Conservation (phyloP, 1,140 invertebrate species). For the Fopius arisanus region DNA sequence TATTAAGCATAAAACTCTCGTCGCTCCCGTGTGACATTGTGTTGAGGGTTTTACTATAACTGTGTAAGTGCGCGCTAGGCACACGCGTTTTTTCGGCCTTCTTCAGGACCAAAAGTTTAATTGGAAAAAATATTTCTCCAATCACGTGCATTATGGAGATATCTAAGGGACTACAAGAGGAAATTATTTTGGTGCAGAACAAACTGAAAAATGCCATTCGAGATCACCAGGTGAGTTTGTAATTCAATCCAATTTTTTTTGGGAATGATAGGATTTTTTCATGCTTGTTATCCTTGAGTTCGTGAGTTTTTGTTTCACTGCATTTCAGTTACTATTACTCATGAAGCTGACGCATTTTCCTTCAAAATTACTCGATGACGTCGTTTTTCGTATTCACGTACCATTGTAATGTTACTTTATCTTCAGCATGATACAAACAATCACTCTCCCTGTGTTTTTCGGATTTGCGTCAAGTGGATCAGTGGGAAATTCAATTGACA, state of each 20-base stretch:
- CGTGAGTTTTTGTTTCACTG: background rate
- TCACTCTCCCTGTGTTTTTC: background rate
- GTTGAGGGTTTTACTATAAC: background rate
- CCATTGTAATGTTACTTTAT: background rate
- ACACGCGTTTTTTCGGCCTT: constrained; percentile 3
- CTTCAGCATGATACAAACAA: background rate
- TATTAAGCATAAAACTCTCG: background rate
- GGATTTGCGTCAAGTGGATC: background rate
- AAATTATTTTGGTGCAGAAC: constrained; percentile 70
- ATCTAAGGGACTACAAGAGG: constrained; percentile 70
- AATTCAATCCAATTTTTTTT: background rate
- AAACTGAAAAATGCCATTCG: constrained; percentile 73
- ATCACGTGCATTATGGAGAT: constrained; percentile 67
- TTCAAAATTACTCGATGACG: background rate
- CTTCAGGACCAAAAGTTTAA: no score
- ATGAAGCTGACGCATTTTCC: background rate
- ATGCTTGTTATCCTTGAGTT: constrained; percentile 17
- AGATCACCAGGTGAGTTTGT: constrained; percentile 71
- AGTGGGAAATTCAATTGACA: background rate
- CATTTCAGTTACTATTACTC: background rate
- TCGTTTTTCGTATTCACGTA: background rate
- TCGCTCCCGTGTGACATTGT: background rate
- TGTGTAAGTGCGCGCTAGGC: background rate
- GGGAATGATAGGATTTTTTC: constrained; percentile 7
- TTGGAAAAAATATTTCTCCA: background rate